Evolutionary conservation across 1,140 invertebrate genomes (phyloP), one percentile per base, ranked within the genome.

Genomic region (Charaxes varanes): DNA sequence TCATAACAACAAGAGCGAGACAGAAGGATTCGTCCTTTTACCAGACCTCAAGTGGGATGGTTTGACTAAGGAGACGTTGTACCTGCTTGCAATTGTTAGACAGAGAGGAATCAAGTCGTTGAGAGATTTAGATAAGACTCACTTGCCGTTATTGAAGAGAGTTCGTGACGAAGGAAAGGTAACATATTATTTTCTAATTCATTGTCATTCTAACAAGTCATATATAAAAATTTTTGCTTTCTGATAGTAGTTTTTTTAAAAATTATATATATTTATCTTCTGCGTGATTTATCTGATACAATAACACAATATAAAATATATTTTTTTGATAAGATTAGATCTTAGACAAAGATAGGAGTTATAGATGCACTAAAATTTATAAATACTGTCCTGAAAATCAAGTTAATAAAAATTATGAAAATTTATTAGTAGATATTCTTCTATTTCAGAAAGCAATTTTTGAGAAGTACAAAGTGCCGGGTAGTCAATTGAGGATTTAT

Each of bases 31-130:
- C 82, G 86, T 98, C 12, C 70, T 99, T 2, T 42, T 97, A 1
- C 95, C 95, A 1, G 97, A 99, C 84, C 85, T 98, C 28, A 99
- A 99, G 80, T 99, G 97, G 97, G 92, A 97, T 81, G 91, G 93
- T 12, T 82, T 90, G 27, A 88, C 90, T 26, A 66, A 89, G 2
- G 90, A 94, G 41, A 91, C 90, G 14, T 76, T 99, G 0, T 96
- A 98, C 66, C 72, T 97, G 3, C 82, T 97, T 31, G 96, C 93
- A 2, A 90, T 99, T 41, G 86, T 92, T 1, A 88, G 90, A 54
- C 86, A 89, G 58, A 88, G 85, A 56, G 88, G 86, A 18, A 88
- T 99, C 1, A 91, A 90, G 70, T 97, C 94, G 0, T 53, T 99
- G 3, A 84, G 97, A 47, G 94, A 97, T 76, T 86, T 99, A 10